phyloP scores from a whole-genome alignment of 2,113 vertebrate species.

The Lagenorhynchus albirostris region DNA sequence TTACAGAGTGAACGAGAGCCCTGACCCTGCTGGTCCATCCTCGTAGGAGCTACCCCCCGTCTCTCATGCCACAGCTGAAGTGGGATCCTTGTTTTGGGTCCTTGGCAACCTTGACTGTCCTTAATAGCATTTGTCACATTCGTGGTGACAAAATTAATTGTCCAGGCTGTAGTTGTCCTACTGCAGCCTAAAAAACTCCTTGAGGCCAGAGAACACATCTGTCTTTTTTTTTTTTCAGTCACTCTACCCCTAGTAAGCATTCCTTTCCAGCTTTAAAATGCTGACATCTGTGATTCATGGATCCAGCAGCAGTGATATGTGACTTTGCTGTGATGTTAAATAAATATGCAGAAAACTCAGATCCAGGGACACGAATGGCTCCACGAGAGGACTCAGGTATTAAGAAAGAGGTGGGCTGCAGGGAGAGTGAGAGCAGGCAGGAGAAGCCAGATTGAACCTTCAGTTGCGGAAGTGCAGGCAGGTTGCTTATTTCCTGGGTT shows the following conservation, averaged over 20 bases:
- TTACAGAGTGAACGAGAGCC: neutral
- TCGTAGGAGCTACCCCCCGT: neutral
- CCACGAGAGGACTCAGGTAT: neutral
- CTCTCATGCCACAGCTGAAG: neutral
- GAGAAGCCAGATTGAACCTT: neutral
- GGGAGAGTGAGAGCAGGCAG: neutral
- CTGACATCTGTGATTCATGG: neutral
- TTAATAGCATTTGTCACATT: neutral
- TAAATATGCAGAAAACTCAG: neutral
- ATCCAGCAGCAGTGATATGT: neutral
- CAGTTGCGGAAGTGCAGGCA: no score
- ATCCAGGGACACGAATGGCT: neutral
- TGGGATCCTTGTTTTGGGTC: neutral
- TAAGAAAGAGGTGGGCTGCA: neutral
- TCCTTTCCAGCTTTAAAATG: neutral
- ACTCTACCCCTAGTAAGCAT: neutral
- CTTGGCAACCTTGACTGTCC: neutral
- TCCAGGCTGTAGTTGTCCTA: neutral
- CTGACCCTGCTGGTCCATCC: neutral
- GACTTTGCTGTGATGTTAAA: neutral
- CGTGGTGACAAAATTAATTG: neutral
- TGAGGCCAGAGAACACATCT: neutral
- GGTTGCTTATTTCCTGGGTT: neutral
- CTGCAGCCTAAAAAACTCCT: neutral
- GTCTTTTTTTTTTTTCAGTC: neutral